Conservation (phyloP, 2,888 invertebrate genomes). For the Polydesmus complanatus region DNA sequence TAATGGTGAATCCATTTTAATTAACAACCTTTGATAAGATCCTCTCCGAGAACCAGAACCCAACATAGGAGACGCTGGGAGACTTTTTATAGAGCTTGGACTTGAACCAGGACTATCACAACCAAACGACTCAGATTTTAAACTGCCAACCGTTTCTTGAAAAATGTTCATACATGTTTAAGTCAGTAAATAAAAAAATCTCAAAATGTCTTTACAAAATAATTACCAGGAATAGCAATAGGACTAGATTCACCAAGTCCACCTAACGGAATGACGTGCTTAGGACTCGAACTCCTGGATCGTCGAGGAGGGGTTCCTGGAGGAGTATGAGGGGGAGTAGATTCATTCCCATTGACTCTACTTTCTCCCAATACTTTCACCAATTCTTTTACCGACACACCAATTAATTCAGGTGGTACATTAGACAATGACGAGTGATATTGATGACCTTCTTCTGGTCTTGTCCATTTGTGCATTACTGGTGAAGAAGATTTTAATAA, state of each 20-base stretch:
- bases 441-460: slow-evolving; percentile 18
- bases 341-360: slow-evolving; percentile 62
- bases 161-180: too few relatives aligned
- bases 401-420: slow-evolving; percentile 41
- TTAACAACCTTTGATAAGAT: neutral
- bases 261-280: slow-evolving; percentile 17
- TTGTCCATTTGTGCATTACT: slow-evolving; percentile 22
- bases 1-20: neutral
- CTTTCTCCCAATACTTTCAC: slow-evolving; percentile 60
- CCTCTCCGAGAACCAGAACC: slow-evolving; percentile 4
- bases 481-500: neutral
- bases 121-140: neutral
- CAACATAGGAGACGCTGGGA: neutral
- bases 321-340: slow-evolving; percentile 52
- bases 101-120: slow-evolving; percentile 7
- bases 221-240: slow-evolving; percentile 22
- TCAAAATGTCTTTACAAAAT: too few relatives aligned
- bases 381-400: slow-evolving; percentile 55
- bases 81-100: neutral
- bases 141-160: slow-evolving; percentile 4
- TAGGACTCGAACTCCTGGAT: slow-evolving; percentile 33
- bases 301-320: slow-evolving; percentile 38
- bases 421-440: slow-evolving; percentile 1
- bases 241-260: slow-evolving; percentile 23
- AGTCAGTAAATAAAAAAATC: slow-evolving; percentile 12